phyloP scores from a whole-genome alignment of 2,797 vertebrate species.

The Crypturellus tataupa region DNA sequence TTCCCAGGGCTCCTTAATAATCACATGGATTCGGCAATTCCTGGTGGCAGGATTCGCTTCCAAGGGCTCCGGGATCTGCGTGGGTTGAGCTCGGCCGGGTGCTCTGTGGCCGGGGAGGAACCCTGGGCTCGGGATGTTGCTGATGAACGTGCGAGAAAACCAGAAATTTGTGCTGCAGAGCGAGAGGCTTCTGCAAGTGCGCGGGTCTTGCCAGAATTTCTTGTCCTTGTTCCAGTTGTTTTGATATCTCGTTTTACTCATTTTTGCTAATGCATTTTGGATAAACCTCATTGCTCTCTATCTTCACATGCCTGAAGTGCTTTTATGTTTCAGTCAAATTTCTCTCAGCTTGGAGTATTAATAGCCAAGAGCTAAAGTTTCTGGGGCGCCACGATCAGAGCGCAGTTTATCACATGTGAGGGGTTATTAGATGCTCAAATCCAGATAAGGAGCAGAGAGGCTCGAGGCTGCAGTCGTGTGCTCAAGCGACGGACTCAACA shows the following conservation, averaged over 20 bases:
- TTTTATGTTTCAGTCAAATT: background rate
- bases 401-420: rapidly evolving
- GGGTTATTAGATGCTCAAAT: background rate
- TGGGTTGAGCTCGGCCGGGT: background rate
- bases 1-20: background rate
- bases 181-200: background rate
- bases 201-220: background rate
- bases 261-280: background rate
- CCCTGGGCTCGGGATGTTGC: background rate
- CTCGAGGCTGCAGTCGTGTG: background rate
- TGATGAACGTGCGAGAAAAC: background rate
- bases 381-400: background rate
- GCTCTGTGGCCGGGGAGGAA: background rate
- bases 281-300: background rate
- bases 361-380: background rate
- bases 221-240: background rate
- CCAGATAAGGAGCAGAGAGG: background rate
- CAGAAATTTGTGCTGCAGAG: background rate
- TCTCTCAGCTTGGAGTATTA: rapidly evolving
- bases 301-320: background rate
- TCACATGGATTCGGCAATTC: background rate
- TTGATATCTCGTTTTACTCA: background rate
- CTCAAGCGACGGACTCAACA: background rate
- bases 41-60: background rate
- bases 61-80: background rate